Percentiles rank a stretch among this genome's conserved stretches.
phyloP scores from a whole-genome alignment of 2,888 invertebrate genomes.

The Drosophila neotestacea region DNA sequence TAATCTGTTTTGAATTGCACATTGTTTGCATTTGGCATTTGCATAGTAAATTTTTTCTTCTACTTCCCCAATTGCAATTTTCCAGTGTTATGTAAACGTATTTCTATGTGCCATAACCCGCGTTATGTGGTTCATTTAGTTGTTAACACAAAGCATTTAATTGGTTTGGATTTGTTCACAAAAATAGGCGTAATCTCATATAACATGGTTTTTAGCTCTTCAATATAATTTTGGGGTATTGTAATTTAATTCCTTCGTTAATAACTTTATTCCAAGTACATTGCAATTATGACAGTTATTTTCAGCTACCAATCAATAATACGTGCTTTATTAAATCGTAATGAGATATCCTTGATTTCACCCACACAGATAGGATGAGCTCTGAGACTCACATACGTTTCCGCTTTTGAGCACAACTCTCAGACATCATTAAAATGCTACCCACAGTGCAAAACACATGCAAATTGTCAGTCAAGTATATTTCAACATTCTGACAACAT shows the following conservation, averaged over 20 bases:
- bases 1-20: conserved; percentile 9
- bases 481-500: conserved; percentile 6
- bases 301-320: conserved; percentile 2
- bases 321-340: conserved; percentile 17
- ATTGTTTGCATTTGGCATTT: conserved; percentile 4
- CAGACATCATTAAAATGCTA: conserved; percentile 31
- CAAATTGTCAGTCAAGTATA: conserved; percentile 7
- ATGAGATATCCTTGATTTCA: conserved; percentile 31
- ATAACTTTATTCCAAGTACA: not conserved
- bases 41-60: not conserved
- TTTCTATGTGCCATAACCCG: not conserved
- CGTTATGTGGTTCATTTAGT: not conserved
- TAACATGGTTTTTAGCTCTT: not conserved
- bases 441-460: conserved; percentile 4
- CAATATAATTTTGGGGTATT: not conserved
- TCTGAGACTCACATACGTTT: not conserved
- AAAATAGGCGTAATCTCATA: not conserved
- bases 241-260: not conserved
- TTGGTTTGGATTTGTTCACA: not conserved
- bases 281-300: not conserved
- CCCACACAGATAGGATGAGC: not conserved
- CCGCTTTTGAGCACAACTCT: not conserved
- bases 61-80: not conserved
- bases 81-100: not conserved
- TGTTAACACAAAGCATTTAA: not conserved